These are phyloP conservation scores for Procapra przewalskii DNA, from an alignment of 2,113 vertebrate genomes.

Conservation along the genomic window DNA sequence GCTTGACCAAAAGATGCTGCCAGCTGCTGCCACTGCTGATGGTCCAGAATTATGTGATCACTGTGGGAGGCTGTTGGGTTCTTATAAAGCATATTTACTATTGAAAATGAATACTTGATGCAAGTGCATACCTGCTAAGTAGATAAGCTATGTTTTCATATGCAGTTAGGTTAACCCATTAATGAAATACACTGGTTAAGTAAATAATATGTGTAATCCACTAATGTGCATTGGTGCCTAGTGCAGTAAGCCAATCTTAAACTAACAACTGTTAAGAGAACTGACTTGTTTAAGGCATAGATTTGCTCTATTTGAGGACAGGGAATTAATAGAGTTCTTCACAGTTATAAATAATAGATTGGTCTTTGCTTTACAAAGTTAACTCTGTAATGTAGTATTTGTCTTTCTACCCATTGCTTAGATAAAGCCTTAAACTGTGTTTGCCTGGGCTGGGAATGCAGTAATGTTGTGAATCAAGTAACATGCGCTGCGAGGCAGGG, in stretches of 20 bases:
- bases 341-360: slow-evolving; percentile 31
- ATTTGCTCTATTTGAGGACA: background rate
- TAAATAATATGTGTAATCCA: slow-evolving; percentile 2
- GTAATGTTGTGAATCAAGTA: background rate
- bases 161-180: background rate
- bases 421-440: background rate
- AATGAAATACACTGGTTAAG: slow-evolving; percentile 17
- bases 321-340: slow-evolving; percentile 12
- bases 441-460: background rate
- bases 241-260: background rate
- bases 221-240: background rate
- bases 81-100: slow-evolving; percentile 15
- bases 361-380: slow-evolving; percentile 29
- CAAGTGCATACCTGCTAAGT: background rate
- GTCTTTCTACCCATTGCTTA: background rate
- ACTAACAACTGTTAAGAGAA: slow-evolving; percentile 3
- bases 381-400: background rate
- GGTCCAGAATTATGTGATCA: background rate
- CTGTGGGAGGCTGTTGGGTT: background rate
- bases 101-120: slow-evolving; percentile 37
- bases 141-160: background rate
- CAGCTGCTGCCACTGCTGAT: background rate
- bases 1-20: background rate
- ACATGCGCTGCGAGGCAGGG: background rate
- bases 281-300: background rate